phyloP scores from a whole-genome alignment of 1,140 invertebrate genomes.

The Orchestia grillus region DNA sequence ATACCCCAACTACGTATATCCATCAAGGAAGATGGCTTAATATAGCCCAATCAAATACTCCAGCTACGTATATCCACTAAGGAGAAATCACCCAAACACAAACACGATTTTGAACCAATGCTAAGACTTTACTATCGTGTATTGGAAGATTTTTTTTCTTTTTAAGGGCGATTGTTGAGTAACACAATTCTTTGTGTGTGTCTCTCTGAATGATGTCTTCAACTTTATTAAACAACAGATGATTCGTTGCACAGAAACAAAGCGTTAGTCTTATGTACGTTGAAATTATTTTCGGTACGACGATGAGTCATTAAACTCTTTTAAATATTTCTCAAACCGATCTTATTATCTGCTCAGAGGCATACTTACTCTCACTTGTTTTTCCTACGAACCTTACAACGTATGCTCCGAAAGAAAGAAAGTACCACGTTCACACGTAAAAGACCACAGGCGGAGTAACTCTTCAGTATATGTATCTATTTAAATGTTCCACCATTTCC shows the following conservation, averaged over 20 bases:
- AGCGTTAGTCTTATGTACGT: background rate
- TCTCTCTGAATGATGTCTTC: background rate
- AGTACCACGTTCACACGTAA: background rate
- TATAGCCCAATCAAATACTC: background rate
- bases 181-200: background rate
- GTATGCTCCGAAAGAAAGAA: too few relatives aligned
- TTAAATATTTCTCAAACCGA: background rate
- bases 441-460: background rate
- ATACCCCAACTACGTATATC: background rate
- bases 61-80: background rate
- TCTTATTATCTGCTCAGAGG: background rate
- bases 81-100: too few relatives aligned
- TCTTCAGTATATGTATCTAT: too few relatives aligned
- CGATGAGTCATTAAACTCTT: background rate
- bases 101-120: too few relatives aligned
- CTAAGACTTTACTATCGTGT: background rate
- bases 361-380: background rate
- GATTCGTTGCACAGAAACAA: background rate
- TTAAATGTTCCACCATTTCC: too few relatives aligned
- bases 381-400: background rate
- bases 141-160: background rate
- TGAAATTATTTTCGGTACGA: background rate
- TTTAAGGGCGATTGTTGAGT: background rate
- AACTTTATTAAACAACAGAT: background rate
- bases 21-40: background rate